phyloP scores from a whole-genome alignment of 2,113 vertebrate species.

The Paradoxurus hermaphroditus region DNA sequence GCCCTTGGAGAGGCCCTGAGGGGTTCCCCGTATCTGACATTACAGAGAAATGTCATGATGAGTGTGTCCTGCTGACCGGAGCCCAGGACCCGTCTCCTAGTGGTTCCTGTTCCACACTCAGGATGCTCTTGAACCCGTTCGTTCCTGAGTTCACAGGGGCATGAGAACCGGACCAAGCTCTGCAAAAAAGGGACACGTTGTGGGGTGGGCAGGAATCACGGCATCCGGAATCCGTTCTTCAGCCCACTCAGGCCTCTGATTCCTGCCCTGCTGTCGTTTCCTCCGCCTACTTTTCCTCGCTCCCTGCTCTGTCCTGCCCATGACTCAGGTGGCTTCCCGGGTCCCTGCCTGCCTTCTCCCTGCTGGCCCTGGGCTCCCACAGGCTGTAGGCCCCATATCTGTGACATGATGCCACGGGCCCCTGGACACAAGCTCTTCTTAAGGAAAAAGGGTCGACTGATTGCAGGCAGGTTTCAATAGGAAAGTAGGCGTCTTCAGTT shows the following conservation, averaged over 20 bases:
- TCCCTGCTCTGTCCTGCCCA: background rate
- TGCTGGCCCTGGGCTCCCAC: background rate
- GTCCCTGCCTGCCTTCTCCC: background rate
- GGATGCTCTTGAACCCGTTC: too few relatives aligned
- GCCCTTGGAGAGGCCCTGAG: background rate
- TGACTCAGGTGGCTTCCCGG: background rate
- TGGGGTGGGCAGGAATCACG: background rate
- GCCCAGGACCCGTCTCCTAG: background rate
- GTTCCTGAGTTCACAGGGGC: too few relatives aligned
- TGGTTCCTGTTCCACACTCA: too few relatives aligned
- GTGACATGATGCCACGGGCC: background rate
- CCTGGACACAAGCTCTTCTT: background rate
- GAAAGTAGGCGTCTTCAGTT: background rate
- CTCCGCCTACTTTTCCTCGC: background rate
- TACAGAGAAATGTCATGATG: background rate
- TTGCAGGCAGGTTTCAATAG: background rate
- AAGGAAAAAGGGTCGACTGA: background rate
- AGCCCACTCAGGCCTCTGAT: background rate
- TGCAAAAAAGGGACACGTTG: background rate
- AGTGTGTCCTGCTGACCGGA: background rate
- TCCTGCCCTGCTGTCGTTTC: background rate
- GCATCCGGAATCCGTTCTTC: background rate
- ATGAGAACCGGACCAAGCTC: too few relatives aligned
- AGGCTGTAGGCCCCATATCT: background rate
- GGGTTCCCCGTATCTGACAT: background rate